Conservation (phyloP, 2,888 invertebrate genomes). For the Macaria notata region DNA sequence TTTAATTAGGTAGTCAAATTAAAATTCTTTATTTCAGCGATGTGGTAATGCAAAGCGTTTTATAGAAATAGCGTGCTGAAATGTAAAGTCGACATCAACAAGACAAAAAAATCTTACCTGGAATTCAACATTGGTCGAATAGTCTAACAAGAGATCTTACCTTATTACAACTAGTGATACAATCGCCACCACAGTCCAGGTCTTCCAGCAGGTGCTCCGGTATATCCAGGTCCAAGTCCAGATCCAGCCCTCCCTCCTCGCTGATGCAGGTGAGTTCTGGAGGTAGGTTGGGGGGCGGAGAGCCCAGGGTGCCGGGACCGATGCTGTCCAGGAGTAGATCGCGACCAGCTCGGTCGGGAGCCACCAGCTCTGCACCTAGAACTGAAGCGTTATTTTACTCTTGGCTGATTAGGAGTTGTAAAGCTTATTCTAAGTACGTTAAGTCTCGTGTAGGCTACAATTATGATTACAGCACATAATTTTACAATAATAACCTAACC, state of each 20-base stretch:
- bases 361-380: slow-evolving; percentile 76
- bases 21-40: no score
- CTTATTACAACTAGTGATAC: slow-evolving; percentile 93
- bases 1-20: no score
- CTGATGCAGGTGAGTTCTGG: slow-evolving; percentile 92
- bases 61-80: no score
- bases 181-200: slow-evolving; percentile 90
- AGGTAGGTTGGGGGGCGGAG: slow-evolving; percentile 77
- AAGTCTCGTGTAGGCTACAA: no score
- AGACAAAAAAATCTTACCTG: no score
- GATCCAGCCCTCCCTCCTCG: slow-evolving; percentile 91
- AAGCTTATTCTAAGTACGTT: no score
- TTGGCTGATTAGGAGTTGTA: no score
- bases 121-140: no score
- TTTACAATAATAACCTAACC: no score
- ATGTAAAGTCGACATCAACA: no score
- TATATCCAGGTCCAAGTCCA: slow-evolving; percentile 86
- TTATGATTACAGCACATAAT: no score
- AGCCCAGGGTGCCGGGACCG: slow-evolving; percentile 70
- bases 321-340: slow-evolving; percentile 70
- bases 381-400: slow-evolving; percentile 27
- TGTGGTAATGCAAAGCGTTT: no score
- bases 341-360: slow-evolving; percentile 67
- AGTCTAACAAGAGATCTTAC: slow-evolving; percentile 39
- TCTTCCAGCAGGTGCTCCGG: slow-evolving; percentile 89